These are phyloP conservation scores for Leucosticte australis DNA, from an alignment of 2,113 vertebrate genomes.

Conservation along the genomic window DNA sequence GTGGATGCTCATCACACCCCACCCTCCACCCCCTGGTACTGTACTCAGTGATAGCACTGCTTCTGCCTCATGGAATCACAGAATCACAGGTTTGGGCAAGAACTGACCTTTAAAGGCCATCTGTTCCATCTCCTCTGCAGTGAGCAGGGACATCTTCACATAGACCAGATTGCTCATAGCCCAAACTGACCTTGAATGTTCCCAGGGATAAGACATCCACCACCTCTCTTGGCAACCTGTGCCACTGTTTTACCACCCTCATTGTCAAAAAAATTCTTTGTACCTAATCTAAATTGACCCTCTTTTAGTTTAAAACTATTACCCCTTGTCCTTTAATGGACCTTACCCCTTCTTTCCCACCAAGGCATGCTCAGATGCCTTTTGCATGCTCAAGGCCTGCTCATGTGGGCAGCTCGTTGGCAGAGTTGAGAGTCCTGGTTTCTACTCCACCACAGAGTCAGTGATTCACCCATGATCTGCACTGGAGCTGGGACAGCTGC, in stretches of 20 bases:
- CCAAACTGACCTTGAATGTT: background rate
- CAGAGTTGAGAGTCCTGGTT: background rate
- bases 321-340: background rate
- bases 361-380: background rate
- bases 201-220: background rate
- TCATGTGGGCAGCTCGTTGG: background rate
- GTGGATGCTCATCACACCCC: background rate
- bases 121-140: background rate
- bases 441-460: too few relatives aligned
- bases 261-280: background rate
- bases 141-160: background rate
- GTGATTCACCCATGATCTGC: background rate
- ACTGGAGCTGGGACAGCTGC: accelerated
- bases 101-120: background rate
- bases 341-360: background rate
- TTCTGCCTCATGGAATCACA: background rate
- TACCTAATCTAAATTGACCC: background rate
- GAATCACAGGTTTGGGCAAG: background rate
- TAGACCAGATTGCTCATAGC: background rate
- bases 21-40: background rate
- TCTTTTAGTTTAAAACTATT: background rate
- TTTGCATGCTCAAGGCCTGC: background rate
- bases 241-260: background rate
- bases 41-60: background rate
- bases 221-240: background rate